A percentile compares a stretch with the other conserved stretches of the same genome.
Conservation (phyloP, 2,113 vertebrate genomes). For the Chaetops frenatus region DNA sequence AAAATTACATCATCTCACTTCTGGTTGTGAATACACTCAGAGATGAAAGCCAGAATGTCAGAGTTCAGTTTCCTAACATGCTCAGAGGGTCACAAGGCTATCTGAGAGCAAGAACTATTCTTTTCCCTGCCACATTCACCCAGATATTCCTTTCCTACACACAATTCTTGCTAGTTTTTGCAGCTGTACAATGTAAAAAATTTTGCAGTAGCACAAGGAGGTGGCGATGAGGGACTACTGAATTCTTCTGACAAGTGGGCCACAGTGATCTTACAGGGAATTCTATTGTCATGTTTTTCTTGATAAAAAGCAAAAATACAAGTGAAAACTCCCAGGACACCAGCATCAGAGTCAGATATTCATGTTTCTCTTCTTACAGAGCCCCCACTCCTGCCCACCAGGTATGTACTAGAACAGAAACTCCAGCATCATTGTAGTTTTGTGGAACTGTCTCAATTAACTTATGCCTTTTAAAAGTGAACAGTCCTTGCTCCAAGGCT, state of each 20-base stretch:
- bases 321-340: neutral
- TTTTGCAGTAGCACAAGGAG: neutral
- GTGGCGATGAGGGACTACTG: neutral
- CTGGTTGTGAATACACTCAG: neutral
- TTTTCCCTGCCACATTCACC: neutral
- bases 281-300: neutral
- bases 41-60: neutral
- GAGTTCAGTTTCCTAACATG: neutral
- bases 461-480: neutral
- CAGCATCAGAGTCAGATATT: neutral
- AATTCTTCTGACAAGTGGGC: neutral
- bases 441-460: neutral
- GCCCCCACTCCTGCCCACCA: neutral
- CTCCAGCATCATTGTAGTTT: neutral
- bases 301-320: neutral
- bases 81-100: neutral
- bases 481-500: neutral
- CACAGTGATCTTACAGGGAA: neutral
- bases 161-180: neutral
- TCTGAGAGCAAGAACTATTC: neutral
- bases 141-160: neutral
- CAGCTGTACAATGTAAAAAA: neutral
- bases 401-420: neutral
- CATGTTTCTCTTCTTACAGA: neutral
- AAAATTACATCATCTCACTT: neutral